Evolutionary conservation across 1,140 invertebrate genomes (phyloP).

Genomic region (Lasaia peninsularis): DNA sequence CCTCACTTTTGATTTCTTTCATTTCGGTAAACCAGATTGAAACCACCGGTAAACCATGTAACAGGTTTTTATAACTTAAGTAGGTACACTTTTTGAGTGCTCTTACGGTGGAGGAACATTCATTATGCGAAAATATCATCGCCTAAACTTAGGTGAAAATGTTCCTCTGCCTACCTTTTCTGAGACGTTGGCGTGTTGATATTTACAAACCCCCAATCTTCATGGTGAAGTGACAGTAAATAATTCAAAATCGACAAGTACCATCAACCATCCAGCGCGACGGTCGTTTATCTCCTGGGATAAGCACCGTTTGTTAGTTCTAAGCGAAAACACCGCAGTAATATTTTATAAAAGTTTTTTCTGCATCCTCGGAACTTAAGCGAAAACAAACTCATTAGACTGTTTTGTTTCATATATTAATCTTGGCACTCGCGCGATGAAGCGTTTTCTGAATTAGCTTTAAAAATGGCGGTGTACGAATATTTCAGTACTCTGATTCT

Average conservation of each 20-base stretch:
- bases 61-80: too few species aligned
- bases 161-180: too few species aligned
- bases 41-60: too few species aligned
- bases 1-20: too few species aligned
- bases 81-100: too few species aligned
- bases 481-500: too few species aligned
- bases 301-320: conserved; percentile 52
- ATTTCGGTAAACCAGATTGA: too few species aligned
- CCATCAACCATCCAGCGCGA: conserved; percentile 40
- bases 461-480: too few species aligned
- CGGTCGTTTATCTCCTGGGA: conserved; percentile 48
- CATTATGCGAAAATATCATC: too few species aligned
- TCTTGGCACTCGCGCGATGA: background rate
- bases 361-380: background rate
- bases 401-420: background rate
- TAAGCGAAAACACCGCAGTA: conserved; percentile 31
- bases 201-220: background rate
- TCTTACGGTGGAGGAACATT: too few species aligned
- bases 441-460: too few species aligned
- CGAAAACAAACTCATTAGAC: background rate
- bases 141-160: background rate
- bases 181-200: background rate
- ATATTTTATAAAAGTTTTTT: conserved; percentile 30
- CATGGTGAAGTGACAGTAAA: conserved; percentile 23
- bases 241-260: conserved; percentile 43